A percentile compares a stretch with the other conserved stretches of the same genome.
Conservation (phyloP, 30 jellyfish, hydroid and myxozoan species). For the Mastigias papua region DNA sequence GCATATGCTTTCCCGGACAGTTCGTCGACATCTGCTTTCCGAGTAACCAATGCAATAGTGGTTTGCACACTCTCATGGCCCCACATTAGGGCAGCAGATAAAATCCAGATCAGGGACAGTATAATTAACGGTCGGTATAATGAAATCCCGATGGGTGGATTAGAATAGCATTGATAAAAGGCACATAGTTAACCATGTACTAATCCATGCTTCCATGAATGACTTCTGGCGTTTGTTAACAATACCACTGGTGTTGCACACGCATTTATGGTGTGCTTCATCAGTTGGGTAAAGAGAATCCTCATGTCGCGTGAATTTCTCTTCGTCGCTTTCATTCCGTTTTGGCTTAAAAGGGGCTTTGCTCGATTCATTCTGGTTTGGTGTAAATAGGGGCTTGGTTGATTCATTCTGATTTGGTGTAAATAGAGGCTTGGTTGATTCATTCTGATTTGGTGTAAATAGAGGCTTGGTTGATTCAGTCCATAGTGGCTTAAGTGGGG, state of each 20-base stretch:
- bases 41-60: constrained; percentile 85
- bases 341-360: too few relatives aligned
- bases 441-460: too few relatives aligned
- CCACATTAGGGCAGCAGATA: constrained; percentile 95
- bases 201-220: constrained; percentile 82
- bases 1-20: too few relatives aligned
- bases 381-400: too few relatives aligned
- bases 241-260: constrained; percentile 73
- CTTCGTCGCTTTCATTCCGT: constrained; percentile 7
- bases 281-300: constrained; percentile 70
- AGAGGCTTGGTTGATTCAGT: too few relatives aligned
- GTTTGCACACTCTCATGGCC: constrained; percentile 95
- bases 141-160: constrained; percentile 83
- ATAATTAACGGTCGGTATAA: constrained; percentile 97
- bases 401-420: too few relatives aligned
- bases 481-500: too few relatives aligned
- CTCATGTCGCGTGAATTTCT: constrained; percentile 22
- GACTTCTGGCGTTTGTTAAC: constrained; percentile 62
- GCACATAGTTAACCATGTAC: constrained; percentile 85
- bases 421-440: too few relatives aligned
- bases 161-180: constrained; percentile 79
- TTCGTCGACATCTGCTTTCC: constrained; percentile 90
- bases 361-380: too few relatives aligned
- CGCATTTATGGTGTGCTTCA: constrained; percentile 68
- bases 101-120: constrained; percentile 87